These are phyloP conservation scores for Drosophila mercatorum DNA, from an alignment of 2,888 invertebrate species.

Conservation along the genomic window DNA sequence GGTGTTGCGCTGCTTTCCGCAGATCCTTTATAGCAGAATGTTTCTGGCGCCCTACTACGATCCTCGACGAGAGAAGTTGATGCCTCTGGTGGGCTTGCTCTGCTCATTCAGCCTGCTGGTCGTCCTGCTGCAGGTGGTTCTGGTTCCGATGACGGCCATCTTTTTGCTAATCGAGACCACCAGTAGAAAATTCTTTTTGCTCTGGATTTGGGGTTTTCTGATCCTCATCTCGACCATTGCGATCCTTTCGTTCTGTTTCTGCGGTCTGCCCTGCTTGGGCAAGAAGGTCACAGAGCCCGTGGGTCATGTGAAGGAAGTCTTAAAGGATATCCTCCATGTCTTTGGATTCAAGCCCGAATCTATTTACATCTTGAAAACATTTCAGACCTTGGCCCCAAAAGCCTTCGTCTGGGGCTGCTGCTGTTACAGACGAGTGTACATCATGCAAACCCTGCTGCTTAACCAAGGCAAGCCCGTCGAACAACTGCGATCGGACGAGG, in stretches of 20 bases:
- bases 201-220: constrained; percentile 48
- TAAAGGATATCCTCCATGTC: constrained; percentile 6
- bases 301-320: neutral
- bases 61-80: constrained; percentile 13
- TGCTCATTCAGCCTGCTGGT: constrained; percentile 45
- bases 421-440: constrained; percentile 40
- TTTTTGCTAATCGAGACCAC: constrained; percentile 39
- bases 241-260: neutral
- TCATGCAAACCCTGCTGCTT: constrained; percentile 41
- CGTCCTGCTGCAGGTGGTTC: constrained; percentile 48
- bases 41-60: constrained; percentile 42
- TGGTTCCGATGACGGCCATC: constrained; percentile 53
- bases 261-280: constrained; percentile 49
- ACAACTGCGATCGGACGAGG: constrained; percentile 36
- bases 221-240: constrained; percentile 2
- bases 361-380: constrained; percentile 40
- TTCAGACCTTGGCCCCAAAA: constrained; percentile 6
- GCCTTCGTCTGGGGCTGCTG: constrained; percentile 46
- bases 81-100: constrained; percentile 54
- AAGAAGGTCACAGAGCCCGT: constrained; percentile 7
- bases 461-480: constrained; percentile 29
- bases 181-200: constrained; percentile 24
- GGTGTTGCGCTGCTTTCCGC: constrained; percentile 45
- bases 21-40: constrained; percentile 47
- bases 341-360: constrained; percentile 18